Base-by-base conservation (phyloP, 2,113 vertebrate species). In the Herpetotheres cachinnans region DNA sequence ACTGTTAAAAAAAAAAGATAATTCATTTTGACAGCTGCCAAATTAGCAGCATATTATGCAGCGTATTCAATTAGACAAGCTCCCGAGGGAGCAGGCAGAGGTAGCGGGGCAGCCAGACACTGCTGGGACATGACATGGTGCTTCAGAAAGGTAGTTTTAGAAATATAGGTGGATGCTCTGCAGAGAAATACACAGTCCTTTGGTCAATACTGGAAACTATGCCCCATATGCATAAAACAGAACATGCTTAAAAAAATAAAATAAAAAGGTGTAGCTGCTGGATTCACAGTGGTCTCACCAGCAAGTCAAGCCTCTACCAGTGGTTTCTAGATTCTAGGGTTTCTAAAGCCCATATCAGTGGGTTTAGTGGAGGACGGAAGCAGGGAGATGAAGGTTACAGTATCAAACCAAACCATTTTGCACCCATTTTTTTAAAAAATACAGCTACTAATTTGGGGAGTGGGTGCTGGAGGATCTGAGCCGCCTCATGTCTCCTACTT, bases 11-110 rank as follows among this genome's bases (percentile, higher is more conserved):
- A 59, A 38, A 55, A 15, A 84, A 22, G 16, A 11, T 89, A 67
- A 94, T 94, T 92, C 50, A 38, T 47, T 47, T 59, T 66, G 88
- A 83, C 90, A 97, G 89, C 89, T 96, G 86, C 93, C 84, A 86
- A 83, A 82, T 76, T 32, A 92, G 71, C 84, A 89, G 83, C 62
- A 21, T 54, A 52, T 96, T 86, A 52, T 44, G 88, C 59, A 67
- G 76, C 72, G 19, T 40, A 74, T 88, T 95, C 71, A 74, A 73
- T 86, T 72, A 85, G 91, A 79, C 91, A 89, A 86, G 71, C 30
- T 90, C 93, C 93, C 1, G 25, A 70, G 91, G 86, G 79, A 89
- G 77, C 81, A 82, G 91, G 78, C 61, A 65, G 92, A 72, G 89
- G 81, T 27, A 65, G 65, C 19, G 49, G 63, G 63, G 47, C 90